Conservation (phyloP, 2,888 invertebrate species). For the Diaperis boleti region DNA sequence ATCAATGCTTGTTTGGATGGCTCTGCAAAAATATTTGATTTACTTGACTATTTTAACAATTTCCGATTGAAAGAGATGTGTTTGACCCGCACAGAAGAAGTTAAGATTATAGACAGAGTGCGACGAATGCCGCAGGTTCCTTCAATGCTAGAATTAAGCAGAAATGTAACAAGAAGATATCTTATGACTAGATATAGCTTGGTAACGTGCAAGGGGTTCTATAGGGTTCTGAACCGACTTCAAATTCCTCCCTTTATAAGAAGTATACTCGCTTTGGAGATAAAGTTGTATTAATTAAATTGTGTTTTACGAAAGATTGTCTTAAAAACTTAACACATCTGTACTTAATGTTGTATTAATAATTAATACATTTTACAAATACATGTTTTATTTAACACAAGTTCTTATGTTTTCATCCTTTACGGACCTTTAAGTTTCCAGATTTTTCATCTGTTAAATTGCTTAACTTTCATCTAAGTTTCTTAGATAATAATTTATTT, state of each 20-base stretch:
- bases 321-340: no score
- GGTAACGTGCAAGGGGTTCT: not conserved
- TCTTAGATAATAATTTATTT: no score
- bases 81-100: not conserved
- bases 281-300: no score
- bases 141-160: not conserved
- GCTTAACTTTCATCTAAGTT: no score
- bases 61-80: not conserved
- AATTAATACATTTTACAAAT: no score
- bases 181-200: not conserved
- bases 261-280: not conserved
- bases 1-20: not conserved
- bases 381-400: no score
- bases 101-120: no score
- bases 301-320: no score
- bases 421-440: no score
- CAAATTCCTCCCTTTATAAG: not conserved
- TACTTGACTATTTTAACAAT: not conserved
- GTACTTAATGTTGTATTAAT: no score
- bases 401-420: no score
- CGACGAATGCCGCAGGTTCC: not conserved
- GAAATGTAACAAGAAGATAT: not conserved
- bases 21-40: not conserved
- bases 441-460: no score
- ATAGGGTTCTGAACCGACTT: slow-evolving; percentile 1